phyloP scores from a whole-genome alignment of 2,888 invertebrate genomes.

The Amphiduros pacificus region DNA sequence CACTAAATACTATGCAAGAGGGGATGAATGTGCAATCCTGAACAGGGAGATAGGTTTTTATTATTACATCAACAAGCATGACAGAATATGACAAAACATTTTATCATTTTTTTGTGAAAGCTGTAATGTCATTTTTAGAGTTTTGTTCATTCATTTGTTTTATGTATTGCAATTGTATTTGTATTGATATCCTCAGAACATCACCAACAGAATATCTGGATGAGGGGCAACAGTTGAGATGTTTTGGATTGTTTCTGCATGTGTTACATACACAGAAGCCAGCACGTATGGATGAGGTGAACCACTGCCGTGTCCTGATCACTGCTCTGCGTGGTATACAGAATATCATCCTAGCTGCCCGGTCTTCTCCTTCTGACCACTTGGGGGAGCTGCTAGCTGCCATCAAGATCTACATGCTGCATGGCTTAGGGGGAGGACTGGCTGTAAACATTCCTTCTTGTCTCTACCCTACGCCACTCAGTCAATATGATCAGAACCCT shows the following conservation, averaged over 20 bases:
- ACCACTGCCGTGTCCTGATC: constrained; percentile 45
- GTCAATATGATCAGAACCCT: constrained; percentile 30
- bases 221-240: not conserved
- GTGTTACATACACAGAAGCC: constrained; percentile 1
- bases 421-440: no score
- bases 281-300: constrained; percentile 28
- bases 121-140: no score
- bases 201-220: not conserved
- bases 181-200: no score
- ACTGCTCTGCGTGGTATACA: constrained; percentile 45
- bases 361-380: constrained; percentile 38
- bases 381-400: constrained; percentile 49
- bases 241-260: not conserved
- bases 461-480: constrained; percentile 43
- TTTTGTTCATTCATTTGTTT: no score
- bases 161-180: no score
- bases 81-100: no score
- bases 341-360: constrained; percentile 45
- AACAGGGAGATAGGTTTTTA: no score
- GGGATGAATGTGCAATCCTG: no score
- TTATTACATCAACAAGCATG: no score
- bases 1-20: no score
- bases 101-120: no score
- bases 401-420: constrained; percentile 51
- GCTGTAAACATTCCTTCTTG: constrained; percentile 39